Base-by-base conservation (phyloP, 1,140 invertebrate species). In the Zaprionus capensis region DNA sequence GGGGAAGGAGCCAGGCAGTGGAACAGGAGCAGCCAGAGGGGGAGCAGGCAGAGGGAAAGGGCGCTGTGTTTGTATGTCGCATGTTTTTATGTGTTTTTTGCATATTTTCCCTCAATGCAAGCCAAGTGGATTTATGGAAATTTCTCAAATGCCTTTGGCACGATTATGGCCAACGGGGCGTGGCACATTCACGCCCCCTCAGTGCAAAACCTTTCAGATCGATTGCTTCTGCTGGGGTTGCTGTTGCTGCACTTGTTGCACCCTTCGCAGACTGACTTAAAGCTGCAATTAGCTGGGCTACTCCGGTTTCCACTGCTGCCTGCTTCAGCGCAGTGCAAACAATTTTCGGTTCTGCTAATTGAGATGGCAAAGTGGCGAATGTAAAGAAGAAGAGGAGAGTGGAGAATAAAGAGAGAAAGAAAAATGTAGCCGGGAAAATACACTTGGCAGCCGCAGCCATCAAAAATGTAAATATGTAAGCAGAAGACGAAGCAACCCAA, bases 381-480 rank as follows among this genome's bases (percentile, higher is more conserved):
- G 46, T 22, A 51, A 34, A 34, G n/a, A 24, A 24, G 31, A 26
- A 28, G 20, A 20, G 38, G 46, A 61, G 58, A 41, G 64, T 11
- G 62, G 69, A 55, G 56, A 20, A 57, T 38, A 56, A 53, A 26
- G 11, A 53, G 41, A 38, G 31, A 71, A 65, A 53, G 41, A 44
- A 36, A 71, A 65, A 69, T 34, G 24, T 56, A 41, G 5, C 26
- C 22, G 20, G 17, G n/a, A 55, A 71, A 80, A 63, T 77, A 82
- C 58, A 76, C 69, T 80, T 73, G 51, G 69, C 41, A 57, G 64
- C 58, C 66, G 41, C 44, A 77, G 66, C 74, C 78, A 87, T 88
- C 84, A 88, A 81, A 87, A 87, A 87, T 87, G 83, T 87, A 87
- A 87, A 87, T 87, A 87, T 74, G 55, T 86, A 86, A 86, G 82